Evolutionary conservation across 2,888 invertebrate species (phyloP), one percentile per base, ranked within the genome.

Genomic region (Apotomis betuletana): DNA sequence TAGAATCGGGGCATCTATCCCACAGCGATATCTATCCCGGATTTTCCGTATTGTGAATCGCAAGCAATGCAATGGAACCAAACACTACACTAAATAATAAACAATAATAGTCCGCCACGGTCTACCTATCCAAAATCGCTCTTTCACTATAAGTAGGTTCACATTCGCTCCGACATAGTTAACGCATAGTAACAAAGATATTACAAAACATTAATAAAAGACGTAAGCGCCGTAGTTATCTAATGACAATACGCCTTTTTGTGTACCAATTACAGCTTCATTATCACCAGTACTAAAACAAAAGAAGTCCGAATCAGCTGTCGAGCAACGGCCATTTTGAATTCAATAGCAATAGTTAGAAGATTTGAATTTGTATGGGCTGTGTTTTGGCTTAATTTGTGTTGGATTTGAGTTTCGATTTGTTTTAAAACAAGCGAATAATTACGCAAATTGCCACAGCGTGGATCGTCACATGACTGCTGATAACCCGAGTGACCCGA

Each of bases 381-480:
- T 6, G 27, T 9, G 8, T n/a, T 57, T 44, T 8, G 41, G 9
- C 13, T 13, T 46, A 15, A 27, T 10, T 5, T 3, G 27, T 57
- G n/a, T 57, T 5, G 3, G 9, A 3, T 13, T 52, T 41, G 52
- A 49, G 49, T 3, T 51, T n/a, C 1, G 10, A n/a, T 52, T 63
- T n/a, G 52, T 57, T 65, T 65, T 55, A 65, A 65, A 64, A 55
- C 15, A 65, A 12, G 55, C 55, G 54, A 64, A 64, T 65, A 65
- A 65, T 65, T 65, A 65, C 44, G 57, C 46, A 65, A 65, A 65
- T 65, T 55, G 46, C 8, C 65, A 57, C n/a, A 46, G n/a, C 65
- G 55, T 55, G 55, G 49, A 3, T 12, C 8, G 46, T 57, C 55
- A 65, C 55, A 46, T 64, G 64, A 64, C 64, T 64, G 41, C 8